Evolutionary conservation across 1,140 invertebrate species (phyloP).

Genomic region (Laodelphax striatellus): DNA sequence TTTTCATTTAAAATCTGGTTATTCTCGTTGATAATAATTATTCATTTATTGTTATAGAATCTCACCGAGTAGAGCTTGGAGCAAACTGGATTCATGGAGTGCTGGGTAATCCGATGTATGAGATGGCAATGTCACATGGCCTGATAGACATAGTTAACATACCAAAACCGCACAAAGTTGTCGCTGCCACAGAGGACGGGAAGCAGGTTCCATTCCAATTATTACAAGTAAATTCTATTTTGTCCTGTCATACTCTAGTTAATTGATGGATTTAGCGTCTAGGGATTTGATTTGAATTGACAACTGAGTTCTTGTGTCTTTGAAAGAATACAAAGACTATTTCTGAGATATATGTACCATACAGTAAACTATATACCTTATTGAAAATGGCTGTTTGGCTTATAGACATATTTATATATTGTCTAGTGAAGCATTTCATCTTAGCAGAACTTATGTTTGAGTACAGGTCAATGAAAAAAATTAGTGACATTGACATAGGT

Average conservation of each 20-base stretch:
- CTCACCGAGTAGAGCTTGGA: slow-evolving; percentile 62
- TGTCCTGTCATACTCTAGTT: background rate
- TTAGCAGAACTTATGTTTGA: too few relatives aligned
- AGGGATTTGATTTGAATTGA: background rate
- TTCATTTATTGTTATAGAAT: slow-evolving; percentile 29
- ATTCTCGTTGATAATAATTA: too few relatives aligned
- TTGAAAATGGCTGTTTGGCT: too few relatives aligned
- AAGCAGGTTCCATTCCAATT: slow-evolving; percentile 70
- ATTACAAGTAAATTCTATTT: slow-evolving; percentile 40
- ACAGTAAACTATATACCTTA: too few relatives aligned
- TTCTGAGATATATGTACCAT: too few relatives aligned
- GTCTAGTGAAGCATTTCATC: too few relatives aligned
- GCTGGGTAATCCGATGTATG: slow-evolving; percentile 72
- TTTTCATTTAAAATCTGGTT: too few relatives aligned
- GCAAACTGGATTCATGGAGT: slow-evolving; percentile 92
- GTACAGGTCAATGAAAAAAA: too few relatives aligned
- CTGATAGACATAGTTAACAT: slow-evolving; percentile 69
- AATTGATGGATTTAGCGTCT: background rate
- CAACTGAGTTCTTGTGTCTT: background rate
- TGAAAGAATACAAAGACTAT: too few relatives aligned
- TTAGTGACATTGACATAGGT: too few relatives aligned
- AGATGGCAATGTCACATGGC: slow-evolving; percentile 70
- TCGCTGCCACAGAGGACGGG: slow-evolving; percentile 75
- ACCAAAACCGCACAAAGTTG: slow-evolving; percentile 74
- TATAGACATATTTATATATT: too few relatives aligned